phyloP scores from a whole-genome alignment of 2,113 vertebrate species.

The Oryzias javanicus region DNA sequence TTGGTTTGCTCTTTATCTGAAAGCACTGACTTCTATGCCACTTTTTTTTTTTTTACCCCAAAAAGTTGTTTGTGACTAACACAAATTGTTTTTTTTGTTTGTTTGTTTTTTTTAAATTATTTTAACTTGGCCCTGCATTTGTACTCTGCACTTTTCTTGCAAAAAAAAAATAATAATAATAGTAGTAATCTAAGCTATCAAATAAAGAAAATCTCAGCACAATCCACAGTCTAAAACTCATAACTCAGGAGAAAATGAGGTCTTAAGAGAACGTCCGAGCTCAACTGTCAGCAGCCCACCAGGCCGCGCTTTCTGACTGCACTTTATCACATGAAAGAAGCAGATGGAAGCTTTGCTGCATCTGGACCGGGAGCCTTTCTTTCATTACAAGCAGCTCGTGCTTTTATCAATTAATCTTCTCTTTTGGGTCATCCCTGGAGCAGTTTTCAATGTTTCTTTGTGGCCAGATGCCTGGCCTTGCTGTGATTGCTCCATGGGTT shows the following conservation, averaged over 20 bases:
- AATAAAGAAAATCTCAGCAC: constrained; percentile 2
- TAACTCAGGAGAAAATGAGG: constrained; percentile 52
- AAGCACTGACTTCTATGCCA: too few species aligned
- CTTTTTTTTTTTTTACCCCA: too few species aligned
- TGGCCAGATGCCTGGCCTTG: constrained; percentile 56
- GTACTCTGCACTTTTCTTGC: too few species aligned
- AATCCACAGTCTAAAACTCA: constrained; percentile 26
- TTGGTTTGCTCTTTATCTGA: too few species aligned
- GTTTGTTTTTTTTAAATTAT: too few species aligned
- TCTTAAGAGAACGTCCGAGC: constrained; percentile 35
- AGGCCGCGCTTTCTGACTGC: constrained; percentile 11
- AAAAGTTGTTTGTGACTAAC: too few species aligned
- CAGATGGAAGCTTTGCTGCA: constrained; percentile 18
- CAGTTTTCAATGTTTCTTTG: constrained; percentile 47
- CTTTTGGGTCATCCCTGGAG: constrained; percentile 38
- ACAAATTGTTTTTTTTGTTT: too few species aligned
- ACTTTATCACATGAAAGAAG: constrained; percentile 46
- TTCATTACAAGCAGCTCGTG: constrained; percentile 51
- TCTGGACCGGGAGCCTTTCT: constrained; percentile 37
- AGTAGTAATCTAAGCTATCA: too few species aligned
- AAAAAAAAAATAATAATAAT: too few species aligned
- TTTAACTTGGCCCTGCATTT: too few species aligned
- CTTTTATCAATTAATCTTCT: constrained; percentile 61
- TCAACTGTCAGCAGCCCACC: constrained; percentile 40
- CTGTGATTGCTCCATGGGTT: constrained; percentile 53